These are phyloP conservation scores for Mesoclemmys tuberculata DNA, from an alignment of 2,113 vertebrate species.

Conservation along the genomic window DNA sequence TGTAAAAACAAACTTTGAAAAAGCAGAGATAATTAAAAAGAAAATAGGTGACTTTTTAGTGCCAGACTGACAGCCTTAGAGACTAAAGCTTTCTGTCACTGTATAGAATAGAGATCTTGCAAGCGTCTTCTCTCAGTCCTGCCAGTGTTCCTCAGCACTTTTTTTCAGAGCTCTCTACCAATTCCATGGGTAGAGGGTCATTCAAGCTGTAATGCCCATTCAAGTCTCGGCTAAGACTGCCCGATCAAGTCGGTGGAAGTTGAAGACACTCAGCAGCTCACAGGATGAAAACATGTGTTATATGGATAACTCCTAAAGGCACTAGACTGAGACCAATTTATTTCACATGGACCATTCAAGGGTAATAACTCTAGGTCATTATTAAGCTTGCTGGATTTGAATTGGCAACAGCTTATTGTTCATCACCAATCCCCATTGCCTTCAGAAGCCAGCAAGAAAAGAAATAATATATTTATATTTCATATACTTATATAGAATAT, in stretches of 20 bases:
- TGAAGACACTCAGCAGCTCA: neutral
- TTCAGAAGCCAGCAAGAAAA: neutral
- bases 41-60: neutral
- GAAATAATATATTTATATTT: neutral
- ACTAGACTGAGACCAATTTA: neutral
- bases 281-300: neutral
- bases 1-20: neutral
- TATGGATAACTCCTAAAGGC: neutral
- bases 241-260: neutral
- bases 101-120: neutral
- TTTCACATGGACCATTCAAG: neutral
- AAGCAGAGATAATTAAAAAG: neutral
- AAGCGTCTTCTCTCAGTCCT: neutral
- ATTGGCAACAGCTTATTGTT: neutral
- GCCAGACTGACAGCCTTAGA: neutral
- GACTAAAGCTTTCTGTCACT: neutral
- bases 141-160: no score
- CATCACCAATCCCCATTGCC: neutral
- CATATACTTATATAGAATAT: neutral
- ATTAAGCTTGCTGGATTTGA: neutral
- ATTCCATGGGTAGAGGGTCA: no score
- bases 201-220: neutral
- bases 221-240: neutral
- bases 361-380: no score
- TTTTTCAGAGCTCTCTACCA: no score